Evolutionary conservation across 2,797 vertebrate species (phyloP).

Genomic region (Oreochromis grahami): DNA sequence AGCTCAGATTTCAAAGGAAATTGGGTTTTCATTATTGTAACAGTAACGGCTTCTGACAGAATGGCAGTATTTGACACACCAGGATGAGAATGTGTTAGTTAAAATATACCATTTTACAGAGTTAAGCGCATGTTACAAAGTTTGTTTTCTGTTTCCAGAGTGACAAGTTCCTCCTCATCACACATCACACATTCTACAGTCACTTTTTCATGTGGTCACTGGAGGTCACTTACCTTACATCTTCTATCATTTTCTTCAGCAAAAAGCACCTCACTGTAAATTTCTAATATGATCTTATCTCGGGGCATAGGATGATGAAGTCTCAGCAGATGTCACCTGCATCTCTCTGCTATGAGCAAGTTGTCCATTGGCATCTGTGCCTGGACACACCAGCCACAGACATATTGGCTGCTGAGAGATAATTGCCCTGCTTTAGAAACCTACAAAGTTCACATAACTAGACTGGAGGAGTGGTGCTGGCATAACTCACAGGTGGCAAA

Average conservation of each 20-base stretch:
- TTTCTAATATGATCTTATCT: not conserved
- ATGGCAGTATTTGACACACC: not conserved
- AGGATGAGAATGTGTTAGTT: not conserved
- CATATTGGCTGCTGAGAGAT: not conserved
- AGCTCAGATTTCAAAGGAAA: not conserved
- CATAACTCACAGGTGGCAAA: not conserved
- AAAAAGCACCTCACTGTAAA: not conserved
- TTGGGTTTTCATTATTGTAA: not conserved
- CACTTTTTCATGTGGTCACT: not conserved
- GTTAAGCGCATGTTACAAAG: not conserved
- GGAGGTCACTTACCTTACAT: not conserved
- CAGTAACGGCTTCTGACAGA: fast-evolving
- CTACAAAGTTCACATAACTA: not conserved
- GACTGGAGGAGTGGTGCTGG: not conserved
- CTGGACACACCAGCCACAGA: not conserved
- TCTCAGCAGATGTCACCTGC: not conserved
- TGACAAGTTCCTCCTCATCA: not conserved
- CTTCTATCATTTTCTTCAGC: not conserved
- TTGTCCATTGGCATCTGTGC: not conserved
- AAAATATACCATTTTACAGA: not conserved
- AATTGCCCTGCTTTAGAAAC: not conserved
- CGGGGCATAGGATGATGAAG: not conserved
- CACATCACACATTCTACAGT: not conserved
- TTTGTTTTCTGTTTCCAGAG: not conserved
- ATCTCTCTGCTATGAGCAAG: not conserved